Evolutionary conservation across 2,113 vertebrate species (phyloP), one percentile per base, ranked within the genome.

Genomic region (Trachemys scripta): DNA sequence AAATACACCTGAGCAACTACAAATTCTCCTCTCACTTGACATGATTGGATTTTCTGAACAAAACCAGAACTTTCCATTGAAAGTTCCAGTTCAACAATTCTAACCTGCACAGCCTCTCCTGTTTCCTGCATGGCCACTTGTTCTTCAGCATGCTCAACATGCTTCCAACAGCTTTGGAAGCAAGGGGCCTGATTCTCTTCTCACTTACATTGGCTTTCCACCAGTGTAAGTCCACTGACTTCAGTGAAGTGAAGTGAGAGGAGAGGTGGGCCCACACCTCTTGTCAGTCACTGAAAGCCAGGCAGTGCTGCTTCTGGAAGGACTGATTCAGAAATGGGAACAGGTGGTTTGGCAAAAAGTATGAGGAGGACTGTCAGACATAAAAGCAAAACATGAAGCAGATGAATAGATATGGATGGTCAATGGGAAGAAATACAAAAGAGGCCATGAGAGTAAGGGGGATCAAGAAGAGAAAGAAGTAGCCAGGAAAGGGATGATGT

Each of bases 91-190:
- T 78, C 12, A 47, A 27, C 24, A 78, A 78, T 45, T 47, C 24
- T 78, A 78, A 47, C 42, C 42, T 47, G 11, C 25, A 78, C 5
- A 78, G 42, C 75, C 25, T 47, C 45, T 29, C 53, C 91, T 83
- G 0, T 82, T 96, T 93, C 92, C 92, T 12, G 2, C 79, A 90
- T n/a, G 88, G 92, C 88, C 50, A 53, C 89, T 96, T 97, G 75
- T n/a, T 93, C 92, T 96, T 90, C 92, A 96, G 84, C 84, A 87
- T 0, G 0, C 92, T 95, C 89, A 92, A 84, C 27, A 13, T 62
- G 57, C 57, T 62, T 29, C 84, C 96, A 93, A 92, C 89, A 88
- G 84, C 92, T 96, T 94, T 79, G 85, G 83, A 96, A 93, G 91
- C 53, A 47, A 79, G 54, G 54, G 85, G 91, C n/a, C 27, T 0